These are phyloP conservation scores for Colaptes auratus DNA, from an alignment of 2,113 vertebrate genomes.

Conservation along the genomic window DNA sequence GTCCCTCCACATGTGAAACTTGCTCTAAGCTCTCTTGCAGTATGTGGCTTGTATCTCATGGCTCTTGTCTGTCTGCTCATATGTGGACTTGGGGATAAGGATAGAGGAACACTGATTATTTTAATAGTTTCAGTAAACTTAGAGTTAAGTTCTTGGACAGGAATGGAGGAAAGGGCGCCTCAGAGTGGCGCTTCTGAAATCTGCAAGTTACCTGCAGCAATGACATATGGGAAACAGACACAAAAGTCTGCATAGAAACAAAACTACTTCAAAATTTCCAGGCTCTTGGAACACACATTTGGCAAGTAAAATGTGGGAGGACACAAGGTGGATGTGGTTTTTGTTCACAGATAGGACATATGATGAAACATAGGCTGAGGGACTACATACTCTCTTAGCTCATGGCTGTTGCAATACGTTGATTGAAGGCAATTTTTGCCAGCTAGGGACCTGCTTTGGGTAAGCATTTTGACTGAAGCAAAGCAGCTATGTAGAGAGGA, in stretches of 20 bases:
- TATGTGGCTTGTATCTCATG: not conserved
- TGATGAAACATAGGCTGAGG: not conserved
- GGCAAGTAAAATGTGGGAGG: not conserved
- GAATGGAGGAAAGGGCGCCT: not conserved
- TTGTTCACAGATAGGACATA: not conserved
- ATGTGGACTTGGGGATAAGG: not conserved
- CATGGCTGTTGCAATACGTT: not conserved
- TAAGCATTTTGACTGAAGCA: not conserved
- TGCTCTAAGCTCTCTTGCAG: not conserved
- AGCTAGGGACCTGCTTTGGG: not conserved
- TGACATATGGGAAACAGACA: not conserved
- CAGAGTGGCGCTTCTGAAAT: not conserved
- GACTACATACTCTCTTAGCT: not conserved
- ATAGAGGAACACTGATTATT: not conserved
- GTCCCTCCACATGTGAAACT: not conserved
- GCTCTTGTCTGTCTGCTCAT: not conserved
- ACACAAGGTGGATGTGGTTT: not conserved
- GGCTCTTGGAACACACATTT: not conserved
- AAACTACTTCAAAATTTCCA: not conserved
- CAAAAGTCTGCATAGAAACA: not conserved
- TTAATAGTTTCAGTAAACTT: not conserved
- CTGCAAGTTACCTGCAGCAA: not conserved
- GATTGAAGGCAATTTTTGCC: not conserved
- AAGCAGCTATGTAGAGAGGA: not conserved
- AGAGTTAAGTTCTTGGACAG: not conserved